Conservation (phyloP, 2,888 invertebrate species). For the Ernsta delagoae region DNA sequence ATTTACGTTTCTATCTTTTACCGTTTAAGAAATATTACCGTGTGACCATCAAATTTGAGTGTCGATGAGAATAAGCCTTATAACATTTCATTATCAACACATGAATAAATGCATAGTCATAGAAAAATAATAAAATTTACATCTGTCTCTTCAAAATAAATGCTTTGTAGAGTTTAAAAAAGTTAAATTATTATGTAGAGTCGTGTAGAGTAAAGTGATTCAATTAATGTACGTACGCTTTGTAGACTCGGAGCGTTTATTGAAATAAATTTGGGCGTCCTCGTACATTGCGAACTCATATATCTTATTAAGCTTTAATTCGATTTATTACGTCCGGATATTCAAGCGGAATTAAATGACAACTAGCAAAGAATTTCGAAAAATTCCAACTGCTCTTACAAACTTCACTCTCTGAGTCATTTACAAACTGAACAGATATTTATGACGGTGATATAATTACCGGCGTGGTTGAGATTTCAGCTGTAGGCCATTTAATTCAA, state of each 20-base stretch:
- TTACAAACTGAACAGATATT: constrained; percentile 7
- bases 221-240: constrained; percentile 24
- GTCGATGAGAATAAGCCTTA: no score
- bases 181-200: neutral
- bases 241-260: constrained; percentile 11
- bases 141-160: no score
- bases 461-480: constrained; percentile 4
- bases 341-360: constrained; percentile 24
- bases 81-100: no score
- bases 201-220: constrained; percentile 16
- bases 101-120: no score
- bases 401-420: neutral
- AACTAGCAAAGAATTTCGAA: constrained; percentile 22
- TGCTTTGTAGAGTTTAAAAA: no score
- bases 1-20: no score
- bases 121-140: no score
- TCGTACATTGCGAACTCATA: constrained; percentile 29
- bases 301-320: constrained; percentile 32
- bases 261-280: constrained; percentile 24
- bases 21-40: no score
- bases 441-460: constrained; percentile 16
- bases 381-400: constrained; percentile 7
- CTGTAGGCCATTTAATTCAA: neutral
- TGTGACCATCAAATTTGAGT: no score
- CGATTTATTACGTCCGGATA: constrained; percentile 23